phyloP scores from a whole-genome alignment of 2,113 vertebrate species.

The Eublepharis macularius region DNA sequence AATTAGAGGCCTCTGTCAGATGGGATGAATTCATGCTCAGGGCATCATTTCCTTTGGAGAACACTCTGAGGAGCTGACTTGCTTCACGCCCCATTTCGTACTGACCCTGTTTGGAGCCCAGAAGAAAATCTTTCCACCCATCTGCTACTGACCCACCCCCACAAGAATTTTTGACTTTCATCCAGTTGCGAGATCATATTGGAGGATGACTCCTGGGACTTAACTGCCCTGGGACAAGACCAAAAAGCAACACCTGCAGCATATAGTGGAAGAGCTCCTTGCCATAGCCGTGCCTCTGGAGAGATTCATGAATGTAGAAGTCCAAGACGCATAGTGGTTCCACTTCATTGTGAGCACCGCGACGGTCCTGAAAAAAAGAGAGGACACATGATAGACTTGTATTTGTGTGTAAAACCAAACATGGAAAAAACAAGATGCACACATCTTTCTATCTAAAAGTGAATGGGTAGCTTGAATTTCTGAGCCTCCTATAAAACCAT shows the following conservation, averaged over 20 bases:
- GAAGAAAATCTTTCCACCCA: not conserved
- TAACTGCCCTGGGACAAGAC: not conserved
- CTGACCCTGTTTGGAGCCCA: not conserved
- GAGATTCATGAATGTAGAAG: conserved; percentile 85
- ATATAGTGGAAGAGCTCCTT: conserved; percentile 87
- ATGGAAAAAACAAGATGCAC: not conserved
- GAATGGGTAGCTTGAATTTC: not conserved
- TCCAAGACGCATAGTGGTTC: conserved; percentile 90
- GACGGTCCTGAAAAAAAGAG: conserved; percentile 74
- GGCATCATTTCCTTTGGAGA: not conserved
- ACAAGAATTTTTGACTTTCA: not conserved
- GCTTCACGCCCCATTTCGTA: not conserved
- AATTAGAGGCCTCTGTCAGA: not conserved
- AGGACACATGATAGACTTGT: not conserved
- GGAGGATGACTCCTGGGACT: not conserved
- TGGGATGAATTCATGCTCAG: not conserved
- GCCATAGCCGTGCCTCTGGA: conserved; percentile 88
- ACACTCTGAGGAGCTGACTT: not conserved
- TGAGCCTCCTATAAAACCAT: not conserved
- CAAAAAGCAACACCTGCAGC: conserved; percentile 77
- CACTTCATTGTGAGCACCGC: conserved; percentile 84
- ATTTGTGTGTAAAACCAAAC: not conserved
- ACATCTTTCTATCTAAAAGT: too few relatives aligned
- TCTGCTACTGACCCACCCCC: not conserved
- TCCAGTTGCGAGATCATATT: too few relatives aligned